Evolutionary conservation across 1,140 invertebrate species (phyloP).

Genomic region (Caenorhabditis latens): DNA sequence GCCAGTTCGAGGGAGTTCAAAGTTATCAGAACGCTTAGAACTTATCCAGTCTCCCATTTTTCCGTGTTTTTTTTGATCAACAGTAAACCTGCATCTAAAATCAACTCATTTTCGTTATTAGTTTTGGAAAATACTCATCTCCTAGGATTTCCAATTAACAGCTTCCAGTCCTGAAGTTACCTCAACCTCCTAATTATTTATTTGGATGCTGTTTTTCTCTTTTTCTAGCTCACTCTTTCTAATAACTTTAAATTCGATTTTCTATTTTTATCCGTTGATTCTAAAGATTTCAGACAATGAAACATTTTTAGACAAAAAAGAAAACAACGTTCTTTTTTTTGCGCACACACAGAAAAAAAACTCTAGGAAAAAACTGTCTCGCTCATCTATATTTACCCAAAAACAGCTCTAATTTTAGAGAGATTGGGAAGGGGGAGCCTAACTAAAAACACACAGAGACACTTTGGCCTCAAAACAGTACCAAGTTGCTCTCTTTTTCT

Average conservation of each 20-base stretch:
- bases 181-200: too few relatives aligned
- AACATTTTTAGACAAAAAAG: conserved; percentile 27
- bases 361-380: background rate
- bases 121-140: too few relatives aligned
- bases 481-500: conserved; percentile 37
- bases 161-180: too few relatives aligned
- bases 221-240: background rate
- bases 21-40: too few relatives aligned
- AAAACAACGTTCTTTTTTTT: conserved; percentile 44
- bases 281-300: conserved; percentile 3
- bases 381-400: conserved; percentile 43
- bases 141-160: too few relatives aligned
- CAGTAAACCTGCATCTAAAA: too few relatives aligned
- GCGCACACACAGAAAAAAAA: background rate
- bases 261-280: background rate
- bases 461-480: conserved; percentile 54
- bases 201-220: too few relatives aligned
- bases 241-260: background rate
- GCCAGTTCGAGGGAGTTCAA: too few relatives aligned
- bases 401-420: conserved; percentile 53
- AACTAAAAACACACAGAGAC: conserved; percentile 25
- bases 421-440: background rate
- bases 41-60: too few relatives aligned
- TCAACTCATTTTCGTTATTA: too few relatives aligned
- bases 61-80: too few relatives aligned